Percentiles rank a stretch among this genome's conserved stretches.
Conservation (phyloP, 1,140 invertebrate genomes). For the Zaprionus tsacasi region DNA sequence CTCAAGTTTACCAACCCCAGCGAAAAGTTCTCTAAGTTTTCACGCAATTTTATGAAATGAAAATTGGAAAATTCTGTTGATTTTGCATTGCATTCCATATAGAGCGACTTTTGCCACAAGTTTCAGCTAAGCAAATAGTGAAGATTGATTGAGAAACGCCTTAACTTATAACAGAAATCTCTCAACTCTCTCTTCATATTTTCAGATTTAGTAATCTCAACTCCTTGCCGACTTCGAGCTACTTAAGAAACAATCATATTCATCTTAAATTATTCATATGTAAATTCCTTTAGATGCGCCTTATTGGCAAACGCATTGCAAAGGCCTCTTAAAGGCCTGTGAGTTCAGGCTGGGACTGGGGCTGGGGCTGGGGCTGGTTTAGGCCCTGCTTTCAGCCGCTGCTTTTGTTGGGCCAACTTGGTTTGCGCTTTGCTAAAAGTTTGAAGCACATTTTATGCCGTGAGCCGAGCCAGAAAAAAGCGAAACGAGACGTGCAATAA, state of each 20-base stretch:
- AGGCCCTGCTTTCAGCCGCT: no score
- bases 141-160: conserved; percentile 2
- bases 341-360: conserved; percentile 2
- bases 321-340: conserved; percentile 19
- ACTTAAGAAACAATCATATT: conserved; percentile 51
- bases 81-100: neutral
- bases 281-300: conserved; percentile 21
- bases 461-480: conserved; percentile 25
- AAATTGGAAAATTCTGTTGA: conserved; percentile 46
- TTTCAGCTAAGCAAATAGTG: neutral
- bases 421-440: conserved; percentile 55
- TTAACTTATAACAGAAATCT: neutral
- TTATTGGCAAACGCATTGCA: conserved; percentile 41
- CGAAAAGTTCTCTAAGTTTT: conserved; percentile 58
- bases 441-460: conserved; percentile 74
- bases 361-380: neutral
- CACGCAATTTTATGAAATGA: conserved; percentile 47
- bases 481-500: conserved; percentile 28
- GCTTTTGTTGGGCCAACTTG: conserved; percentile 43
- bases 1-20: conserved; percentile 3
- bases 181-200: neutral
- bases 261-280: conserved; percentile 51
- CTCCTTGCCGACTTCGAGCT: conserved; percentile 1
- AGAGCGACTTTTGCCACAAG: neutral
- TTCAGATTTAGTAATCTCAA: neutral